These are phyloP conservation scores for Melanotaenia trifasciata DNA, from an alignment of 2,797 vertebrate genomes.

Conservation along the genomic window DNA sequence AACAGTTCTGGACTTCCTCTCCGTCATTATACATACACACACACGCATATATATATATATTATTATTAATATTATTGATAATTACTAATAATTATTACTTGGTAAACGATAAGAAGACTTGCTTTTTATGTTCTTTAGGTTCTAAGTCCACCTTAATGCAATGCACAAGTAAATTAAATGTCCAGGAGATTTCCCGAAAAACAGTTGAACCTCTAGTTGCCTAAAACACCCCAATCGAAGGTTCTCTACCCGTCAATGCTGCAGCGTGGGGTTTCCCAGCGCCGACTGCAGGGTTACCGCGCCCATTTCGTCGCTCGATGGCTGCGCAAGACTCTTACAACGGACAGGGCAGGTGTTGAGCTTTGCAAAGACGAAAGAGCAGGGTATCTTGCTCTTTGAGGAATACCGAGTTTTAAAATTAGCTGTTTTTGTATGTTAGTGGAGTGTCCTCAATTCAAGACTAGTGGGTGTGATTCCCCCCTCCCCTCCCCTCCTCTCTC, in stretches of 20 bases:
- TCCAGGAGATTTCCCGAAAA: not conserved
- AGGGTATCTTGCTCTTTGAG: conserved; percentile 42
- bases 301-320: conserved; percentile 85
- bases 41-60: too few species aligned
- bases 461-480: conserved; percentile 76
- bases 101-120: too few species aligned
- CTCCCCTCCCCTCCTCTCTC: conserved; percentile 35
- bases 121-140: too few species aligned
- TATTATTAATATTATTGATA: too few species aligned
- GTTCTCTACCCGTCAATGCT: conserved; percentile 47
- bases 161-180: too few species aligned
- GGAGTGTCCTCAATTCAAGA: conserved; percentile 49
- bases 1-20: too few species aligned
- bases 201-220: conserved; percentile 1
- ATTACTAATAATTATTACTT: too few species aligned
- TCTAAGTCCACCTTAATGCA: too few species aligned
- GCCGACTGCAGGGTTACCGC: conserved; percentile 88
- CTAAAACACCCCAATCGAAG: conserved; percentile 22
- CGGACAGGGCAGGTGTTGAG: conserved; percentile 70
- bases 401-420: conserved; percentile 47
- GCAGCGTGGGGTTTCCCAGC: conserved; percentile 86
- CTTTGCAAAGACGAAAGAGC: conserved; percentile 50
- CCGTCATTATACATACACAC: too few species aligned
- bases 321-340: conserved; percentile 72
- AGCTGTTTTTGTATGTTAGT: conserved; percentile 31